phyloP scores from a whole-genome alignment of 2,797 vertebrate genomes.

The Oreonectes daqikongensis region DNA sequence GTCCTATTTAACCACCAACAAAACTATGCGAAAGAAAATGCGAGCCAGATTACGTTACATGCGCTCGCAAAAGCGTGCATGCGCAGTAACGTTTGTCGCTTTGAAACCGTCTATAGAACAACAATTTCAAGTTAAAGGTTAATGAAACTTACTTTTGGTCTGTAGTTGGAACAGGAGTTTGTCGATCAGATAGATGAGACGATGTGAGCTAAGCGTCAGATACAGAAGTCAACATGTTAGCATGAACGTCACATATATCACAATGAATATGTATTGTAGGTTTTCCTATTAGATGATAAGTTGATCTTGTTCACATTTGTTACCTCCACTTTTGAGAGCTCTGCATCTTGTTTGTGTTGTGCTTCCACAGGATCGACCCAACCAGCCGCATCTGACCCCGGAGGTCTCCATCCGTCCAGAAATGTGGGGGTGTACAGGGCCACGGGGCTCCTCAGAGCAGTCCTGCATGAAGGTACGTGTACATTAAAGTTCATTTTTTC shows the following conservation, averaged over 20 bases:
- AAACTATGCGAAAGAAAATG: neutral
- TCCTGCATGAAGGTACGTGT: slow-evolving; percentile 55
- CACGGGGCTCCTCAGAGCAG: slow-evolving; percentile 74
- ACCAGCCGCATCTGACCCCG: slow-evolving; percentile 72
- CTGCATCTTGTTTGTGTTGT: slow-evolving; percentile 81
- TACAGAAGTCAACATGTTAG: neutral
- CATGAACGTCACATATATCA: neutral
- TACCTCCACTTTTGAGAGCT: slow-evolving; percentile 71
- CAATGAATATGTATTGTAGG: neutral
- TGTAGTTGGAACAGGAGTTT: slow-evolving; percentile 19
- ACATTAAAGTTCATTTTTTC: too few species aligned
- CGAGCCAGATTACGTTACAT: neutral
- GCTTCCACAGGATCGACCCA: slow-evolving; percentile 89
- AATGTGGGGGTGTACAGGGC: slow-evolving; percentile 80
- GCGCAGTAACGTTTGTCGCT: too few species aligned
- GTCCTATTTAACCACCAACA: neutral
- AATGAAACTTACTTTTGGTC: slow-evolving; percentile 38
- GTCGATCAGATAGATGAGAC: neutral
- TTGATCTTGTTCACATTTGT: neutral
- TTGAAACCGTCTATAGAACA: neutral
- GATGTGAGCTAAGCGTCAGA: neutral
- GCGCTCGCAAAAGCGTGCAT: too few species aligned
- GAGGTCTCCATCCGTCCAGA: slow-evolving; percentile 81
- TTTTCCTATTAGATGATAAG: too few species aligned
- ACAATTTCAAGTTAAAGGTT: neutral